Evolutionary conservation across 1,140 invertebrate species (phyloP).

Genomic region (Bombus waltoni): DNA sequence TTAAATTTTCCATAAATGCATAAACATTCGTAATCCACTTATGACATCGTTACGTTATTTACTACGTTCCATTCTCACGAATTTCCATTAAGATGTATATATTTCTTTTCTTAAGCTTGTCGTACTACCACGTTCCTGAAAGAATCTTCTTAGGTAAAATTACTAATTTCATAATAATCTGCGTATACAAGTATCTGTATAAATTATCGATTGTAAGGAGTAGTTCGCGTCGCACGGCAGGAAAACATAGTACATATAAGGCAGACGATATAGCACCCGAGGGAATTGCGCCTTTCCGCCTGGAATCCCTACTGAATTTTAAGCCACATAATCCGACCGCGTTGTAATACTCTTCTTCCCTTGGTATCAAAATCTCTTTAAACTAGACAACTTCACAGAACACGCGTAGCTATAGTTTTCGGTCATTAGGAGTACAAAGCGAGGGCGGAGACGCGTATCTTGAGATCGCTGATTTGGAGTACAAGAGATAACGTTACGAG

Average conservation of each 20-base stretch:
- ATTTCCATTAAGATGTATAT: no score
- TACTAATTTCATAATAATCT: not conserved
- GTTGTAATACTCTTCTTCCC: slow-evolving; percentile 47
- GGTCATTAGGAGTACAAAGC: not conserved
- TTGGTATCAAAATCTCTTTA: slow-evolving; percentile 60
- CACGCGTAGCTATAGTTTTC: not conserved
- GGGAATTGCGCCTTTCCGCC: slow-evolving; percentile 17
- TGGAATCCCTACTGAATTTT: slow-evolving; percentile 44
- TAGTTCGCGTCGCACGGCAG: not conserved
- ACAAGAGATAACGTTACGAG: no score
- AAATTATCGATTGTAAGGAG: slow-evolving; percentile 11
- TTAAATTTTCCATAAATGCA: no score
- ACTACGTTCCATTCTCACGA: no score
- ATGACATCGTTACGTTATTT: no score
- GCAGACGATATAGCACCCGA: not conserved
- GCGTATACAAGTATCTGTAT: not conserved
- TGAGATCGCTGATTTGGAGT: not conserved
- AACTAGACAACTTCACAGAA: slow-evolving; percentile 33
- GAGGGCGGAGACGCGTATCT: not conserved
- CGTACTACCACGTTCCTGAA: not conserved
- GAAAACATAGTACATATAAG: not conserved
- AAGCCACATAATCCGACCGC: slow-evolving; percentile 53
- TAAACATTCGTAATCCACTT: no score
- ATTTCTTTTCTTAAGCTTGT: no score
- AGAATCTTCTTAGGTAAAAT: not conserved